Percentiles rank a stretch among this genome's conserved stretches.
Evolutionary conservation across 2,888 invertebrate genomes (phyloP).

Genomic region (Eurois occulta): DNA sequence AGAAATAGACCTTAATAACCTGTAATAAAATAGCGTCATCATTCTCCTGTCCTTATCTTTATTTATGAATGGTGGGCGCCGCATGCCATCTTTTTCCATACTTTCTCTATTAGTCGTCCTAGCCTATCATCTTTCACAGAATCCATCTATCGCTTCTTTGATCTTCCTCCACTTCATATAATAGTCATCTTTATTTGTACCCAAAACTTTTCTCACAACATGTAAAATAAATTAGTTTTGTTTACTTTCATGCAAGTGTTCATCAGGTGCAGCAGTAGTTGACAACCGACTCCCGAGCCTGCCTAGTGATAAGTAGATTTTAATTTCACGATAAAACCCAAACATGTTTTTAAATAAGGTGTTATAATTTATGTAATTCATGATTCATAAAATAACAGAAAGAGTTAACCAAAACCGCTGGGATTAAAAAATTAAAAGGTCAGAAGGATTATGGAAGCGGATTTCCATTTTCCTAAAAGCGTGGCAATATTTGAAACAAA

Average conservation of each 20-base stretch:
- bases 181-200: neutral
- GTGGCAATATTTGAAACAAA: slow-evolving; percentile 5
- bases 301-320: neutral
- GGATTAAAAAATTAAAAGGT: slow-evolving; percentile 6
- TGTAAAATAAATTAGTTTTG: neutral
- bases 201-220: neutral
- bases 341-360: too few relatives aligned
- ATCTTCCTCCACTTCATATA: neutral
- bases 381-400: neutral
- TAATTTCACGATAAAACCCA: neutral
- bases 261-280: neutral
- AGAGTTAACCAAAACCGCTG: neutral
- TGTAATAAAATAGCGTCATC: neutral
- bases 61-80: neutral
- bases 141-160: neutral
- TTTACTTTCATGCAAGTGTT: neutral
- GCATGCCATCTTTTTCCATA: neutral
- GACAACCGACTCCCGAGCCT: neutral
- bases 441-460: neutral
- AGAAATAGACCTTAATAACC: neutral
- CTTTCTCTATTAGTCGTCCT: neutral
- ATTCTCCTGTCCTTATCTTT: neutral
- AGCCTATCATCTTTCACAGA: neutral
- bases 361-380: too few relatives aligned
- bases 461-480: slow-evolving; percentile 18